Evolutionary conservation across 2,113 vertebrate genomes (phyloP), one percentile per base, ranked within the genome.

Genomic region (Cyanoramphus novaezelandiae): DNA sequence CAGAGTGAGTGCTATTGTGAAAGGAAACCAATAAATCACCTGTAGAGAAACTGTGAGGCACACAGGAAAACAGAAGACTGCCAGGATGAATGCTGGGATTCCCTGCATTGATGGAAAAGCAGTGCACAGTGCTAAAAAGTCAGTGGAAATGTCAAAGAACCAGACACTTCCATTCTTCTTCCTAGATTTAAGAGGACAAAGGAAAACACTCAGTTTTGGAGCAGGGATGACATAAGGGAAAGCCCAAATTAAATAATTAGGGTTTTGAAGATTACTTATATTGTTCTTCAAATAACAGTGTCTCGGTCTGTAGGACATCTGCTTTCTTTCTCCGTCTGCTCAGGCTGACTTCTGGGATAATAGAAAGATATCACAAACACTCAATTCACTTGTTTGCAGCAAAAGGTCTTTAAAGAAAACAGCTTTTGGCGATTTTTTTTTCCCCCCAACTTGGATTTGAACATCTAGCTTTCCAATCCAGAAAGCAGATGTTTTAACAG

Each of bases 401-500:
- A 78, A 69, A 70, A n/a, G 59, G 13, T 47, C 72, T 93, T 94
- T 86, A 94, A 90, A 95, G 49, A 96, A 93, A 95, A 95, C 95
- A 97, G 84, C 89, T 96, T 95, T 72, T 64, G 94, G 63, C 65
- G 71, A 57, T 90, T 16, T 4, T 33, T 28, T 87, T 92, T 87
- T 47, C 18, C 63, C 18, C 63, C 53, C 81, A 81, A 43, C 53
- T 91, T 94, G 93, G 67, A 93, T 96, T 88, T 87, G 68, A 95
- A 94, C 4, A 28, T 96, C 92, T 94, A 88, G 55, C 29, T 90
- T 85, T 88, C 65, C 95, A 95, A 97, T 97, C 92, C 86, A 95
- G 77, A 98, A 95, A 98, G 79, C 96, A 97, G 96, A 96, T 97
- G 96, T 93, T 94, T 90, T 77, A 63, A 76, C 79, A 69, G 57